phyloP scores from a whole-genome alignment of 2,113 vertebrate species.

The Myotis brandtii region DNA sequence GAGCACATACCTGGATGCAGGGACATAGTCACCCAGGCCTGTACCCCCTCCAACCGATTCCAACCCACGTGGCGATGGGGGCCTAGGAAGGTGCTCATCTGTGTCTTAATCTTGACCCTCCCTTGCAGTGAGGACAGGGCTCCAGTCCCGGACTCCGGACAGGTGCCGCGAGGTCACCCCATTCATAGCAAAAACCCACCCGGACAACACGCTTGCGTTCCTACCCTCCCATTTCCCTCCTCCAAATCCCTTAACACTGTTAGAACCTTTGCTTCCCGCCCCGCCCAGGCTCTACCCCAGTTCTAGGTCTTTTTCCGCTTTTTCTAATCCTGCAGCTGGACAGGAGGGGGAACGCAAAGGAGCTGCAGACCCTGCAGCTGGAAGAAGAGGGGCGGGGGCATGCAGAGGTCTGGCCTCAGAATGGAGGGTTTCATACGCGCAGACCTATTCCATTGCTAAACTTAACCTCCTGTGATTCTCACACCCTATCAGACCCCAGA shows the following conservation, averaged over 20 bases:
- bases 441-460: not conserved
- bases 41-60: not conserved
- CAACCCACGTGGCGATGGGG: too few relatives aligned
- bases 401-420: not conserved
- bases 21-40: not conserved
- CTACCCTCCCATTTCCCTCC: not conserved
- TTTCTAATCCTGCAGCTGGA: not conserved
- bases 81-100: not conserved
- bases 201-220: not conserved
- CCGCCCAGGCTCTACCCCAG: not conserved
- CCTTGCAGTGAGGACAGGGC: too few relatives aligned
- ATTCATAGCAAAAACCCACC: not conserved
- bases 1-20: not conserved
- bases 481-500: not conserved
- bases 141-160: not conserved
- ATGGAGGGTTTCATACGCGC: not conserved
- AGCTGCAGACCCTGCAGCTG: not conserved
- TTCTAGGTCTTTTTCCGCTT: not conserved
- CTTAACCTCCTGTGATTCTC: conserved; percentile 28
- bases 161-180: not conserved
- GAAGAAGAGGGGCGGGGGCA: not conserved
- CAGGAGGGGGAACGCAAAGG: not conserved
- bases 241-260: not conserved
- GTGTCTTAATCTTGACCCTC: not conserved
- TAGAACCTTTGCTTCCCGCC: not conserved